Base-by-base conservation (phyloP, 2,888 invertebrate species). In the Strigamia transsilvanica region DNA sequence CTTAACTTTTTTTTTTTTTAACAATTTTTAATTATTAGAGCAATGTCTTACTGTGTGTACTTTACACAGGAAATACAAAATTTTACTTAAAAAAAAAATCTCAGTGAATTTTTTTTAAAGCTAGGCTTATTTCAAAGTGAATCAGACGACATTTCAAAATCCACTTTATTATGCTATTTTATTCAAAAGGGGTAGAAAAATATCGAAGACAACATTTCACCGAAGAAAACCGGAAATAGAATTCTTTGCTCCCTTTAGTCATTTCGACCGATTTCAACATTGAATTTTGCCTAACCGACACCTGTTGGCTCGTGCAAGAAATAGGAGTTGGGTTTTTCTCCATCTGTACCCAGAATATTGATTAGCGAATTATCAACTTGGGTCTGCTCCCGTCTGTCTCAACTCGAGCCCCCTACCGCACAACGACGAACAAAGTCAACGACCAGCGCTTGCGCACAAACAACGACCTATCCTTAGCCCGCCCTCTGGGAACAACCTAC, bases 351-450 rank as follows among this genome's bases (percentile, higher is more conserved):
- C 73, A 32, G 73, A 73, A 73, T 73, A 73, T 73, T 73, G 73
- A 73, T 73, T 73, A 73, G 73, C 73, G 73, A 73, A 73, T 73
- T 73, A 73, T 73, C 73, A 73, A 73, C 27, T 56, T 56, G 56
- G 56, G 56, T 56, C 56, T 56, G 18, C 18, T 73, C 27, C 73
- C 73, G 73, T 32, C 73, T 73, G 13, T 73, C 23, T 73, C 27
- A 27, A 23, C 23, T 73, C 27, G 32, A 23, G 73, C 73, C 73
- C 73, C 73, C 73, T 73, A 73, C 73, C 73, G 73, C 23, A 32
- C 32, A 73, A 27, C 73, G 32, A 27, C 73, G 32, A 73, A 73
- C 73, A 73, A 73, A 73, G 73, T 73, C 73, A 73, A 73, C 73
- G 73, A 73, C 73, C 73, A 27, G 73, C 73, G 73, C 73, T 27